Base-by-base conservation (phyloP, 2,888 invertebrate species). In the Rhodophaea formosa region DNA sequence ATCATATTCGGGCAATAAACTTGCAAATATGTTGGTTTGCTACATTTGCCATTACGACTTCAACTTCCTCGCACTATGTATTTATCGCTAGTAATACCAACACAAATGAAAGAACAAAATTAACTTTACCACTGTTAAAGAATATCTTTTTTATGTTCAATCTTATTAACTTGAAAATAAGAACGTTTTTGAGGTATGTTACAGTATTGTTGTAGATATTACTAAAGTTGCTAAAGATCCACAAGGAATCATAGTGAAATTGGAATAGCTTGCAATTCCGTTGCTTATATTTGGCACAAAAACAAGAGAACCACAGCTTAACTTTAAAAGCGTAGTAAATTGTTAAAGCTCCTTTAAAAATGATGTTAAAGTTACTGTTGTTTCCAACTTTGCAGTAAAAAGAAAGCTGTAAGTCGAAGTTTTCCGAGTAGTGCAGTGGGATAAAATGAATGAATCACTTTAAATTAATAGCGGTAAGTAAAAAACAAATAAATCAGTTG, bases 31-130 rank as follows among this genome's bases (percentile, higher is more conserved):
- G 79, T 78, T 77, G 74, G 77, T 75, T 49, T 79, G 84, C 77
- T 71, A 82, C 84, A 84, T 86, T 87, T 81, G 75, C 70, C 77
- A 68, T 81, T 80, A 84, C 77, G 81, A 78, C 72, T 73, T 66
- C 65, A 68, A 75, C 72, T 80, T 80, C 68, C 77, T 79, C 77
- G 73, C 74, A 70, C 70, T 72, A 23, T 49, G 68, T 80, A 80
- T 82, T 82, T 83, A 83, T 80, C 68, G 70, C 69, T 65, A 70
- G 70, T 68, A 74, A 67, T 67, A 67, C 67, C 73, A 23, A 71
- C 72, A 75, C 64, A 58, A 57, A 60, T 57, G 59, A 59, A 63
- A 46, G n/a, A 17, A 57, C 67, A 47, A 68, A 66, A 29, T 42
- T 39, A 8, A 7, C 16, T 29, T 17, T 53, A n/a, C 43, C 52